Conservation (phyloP, 1,140 invertebrate species). For the Aphis gossypii region DNA sequence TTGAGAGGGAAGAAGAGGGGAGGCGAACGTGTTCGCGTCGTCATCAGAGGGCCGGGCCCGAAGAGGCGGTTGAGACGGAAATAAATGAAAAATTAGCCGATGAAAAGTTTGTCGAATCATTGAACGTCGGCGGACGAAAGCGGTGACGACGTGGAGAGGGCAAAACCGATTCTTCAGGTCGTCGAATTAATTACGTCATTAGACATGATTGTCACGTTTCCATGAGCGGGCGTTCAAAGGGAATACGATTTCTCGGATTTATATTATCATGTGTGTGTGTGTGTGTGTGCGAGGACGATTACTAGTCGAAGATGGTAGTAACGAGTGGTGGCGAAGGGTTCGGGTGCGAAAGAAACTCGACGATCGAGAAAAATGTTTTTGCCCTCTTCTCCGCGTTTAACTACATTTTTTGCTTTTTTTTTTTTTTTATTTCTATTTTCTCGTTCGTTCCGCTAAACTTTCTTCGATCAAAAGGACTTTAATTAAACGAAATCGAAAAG, state of each 20-base stretch:
- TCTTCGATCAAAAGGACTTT: conserved; percentile 56
- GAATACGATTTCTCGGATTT: conserved; percentile 46
- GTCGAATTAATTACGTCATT: conserved; percentile 57
- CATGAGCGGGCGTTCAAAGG: conserved; percentile 32
- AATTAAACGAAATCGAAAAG: conserved; percentile 56
- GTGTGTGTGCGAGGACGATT: background rate
- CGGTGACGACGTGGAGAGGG: background rate
- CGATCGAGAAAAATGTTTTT: conserved; percentile 53
- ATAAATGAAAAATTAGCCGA: conserved; percentile 58
- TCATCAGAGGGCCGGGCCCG: background rate
- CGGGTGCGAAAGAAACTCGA: background rate
- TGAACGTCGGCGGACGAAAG: conserved; percentile 32
- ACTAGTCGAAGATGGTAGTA: conserved; percentile 5
- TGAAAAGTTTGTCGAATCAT: conserved; percentile 58
- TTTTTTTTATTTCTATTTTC: conserved; percentile 24
- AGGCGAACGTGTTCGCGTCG: background rate
- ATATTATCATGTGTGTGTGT: background rate
- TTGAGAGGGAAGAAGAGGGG: background rate
- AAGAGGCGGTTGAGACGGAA: conserved; percentile 54
- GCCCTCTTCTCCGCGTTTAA: background rate
- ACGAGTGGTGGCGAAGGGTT: background rate
- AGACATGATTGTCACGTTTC: conserved; percentile 58
- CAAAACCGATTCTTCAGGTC: conserved; percentile 52
- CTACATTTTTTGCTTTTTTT: background rate
- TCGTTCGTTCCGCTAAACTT: conserved; percentile 47